Conservation (phyloP, 1,140 invertebrate genomes). For the Aphelenchoides avenae region DNA sequence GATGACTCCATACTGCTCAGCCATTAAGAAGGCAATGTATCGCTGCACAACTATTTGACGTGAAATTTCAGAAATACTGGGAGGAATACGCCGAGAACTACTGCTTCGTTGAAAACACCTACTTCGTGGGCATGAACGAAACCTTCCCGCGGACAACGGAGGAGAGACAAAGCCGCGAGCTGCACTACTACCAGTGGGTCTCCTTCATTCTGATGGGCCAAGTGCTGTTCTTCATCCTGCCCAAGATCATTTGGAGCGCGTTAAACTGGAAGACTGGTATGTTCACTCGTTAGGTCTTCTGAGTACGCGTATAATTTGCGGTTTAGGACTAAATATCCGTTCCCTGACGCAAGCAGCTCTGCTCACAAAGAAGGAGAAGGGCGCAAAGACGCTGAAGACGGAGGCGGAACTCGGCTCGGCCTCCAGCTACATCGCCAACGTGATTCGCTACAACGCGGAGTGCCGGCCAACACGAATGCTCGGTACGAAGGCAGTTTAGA, state of each 20-base stretch:
- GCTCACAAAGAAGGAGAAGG: not conserved
- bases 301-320: too few relatives aligned
- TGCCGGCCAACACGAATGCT: too few relatives aligned
- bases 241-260: slow-evolving; percentile 30
- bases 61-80: slow-evolving; percentile 34
- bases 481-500: too few relatives aligned
- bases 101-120: slow-evolving; percentile 51
- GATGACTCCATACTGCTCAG: too few relatives aligned
- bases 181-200: slow-evolving; percentile 45
- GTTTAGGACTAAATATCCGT: too few relatives aligned
- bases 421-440: not conserved
- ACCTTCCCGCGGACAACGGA: slow-evolving; percentile 24
- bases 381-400: not conserved
- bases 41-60: not conserved
- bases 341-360: not conserved
- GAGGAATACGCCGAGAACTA: slow-evolving; percentile 49
- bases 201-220: slow-evolving; percentile 28
- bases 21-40: too few relatives aligned
- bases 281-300: too few relatives aligned
- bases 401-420: not conserved
- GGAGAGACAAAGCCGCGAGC: slow-evolving; percentile 26
- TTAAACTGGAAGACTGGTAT: slow-evolving; percentile 29
- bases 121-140: slow-evolving; percentile 33
- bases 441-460: not conserved
- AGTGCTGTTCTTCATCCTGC: slow-evolving; percentile 31